A percentile compares a stretch with the other conserved stretches of the same genome.
phyloP scores from a whole-genome alignment of 2,113 vertebrate species.

The Ctenodactylus gundi region DNA sequence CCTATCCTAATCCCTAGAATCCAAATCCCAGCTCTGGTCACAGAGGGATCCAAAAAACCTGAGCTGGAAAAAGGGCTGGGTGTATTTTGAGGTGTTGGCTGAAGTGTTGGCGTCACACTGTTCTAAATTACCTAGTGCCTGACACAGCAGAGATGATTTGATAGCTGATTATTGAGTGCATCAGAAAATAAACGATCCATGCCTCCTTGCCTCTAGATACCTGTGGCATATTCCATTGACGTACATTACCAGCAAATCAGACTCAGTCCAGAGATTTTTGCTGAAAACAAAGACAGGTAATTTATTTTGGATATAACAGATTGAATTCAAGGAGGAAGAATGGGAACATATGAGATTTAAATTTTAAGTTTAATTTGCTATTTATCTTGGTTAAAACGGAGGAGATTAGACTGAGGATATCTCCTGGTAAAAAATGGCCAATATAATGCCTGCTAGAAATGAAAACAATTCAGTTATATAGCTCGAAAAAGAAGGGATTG shows the following conservation, averaged over 20 bases:
- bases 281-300: constrained; percentile 83
- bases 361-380: not conserved
- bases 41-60: not conserved
- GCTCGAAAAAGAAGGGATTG: not conserved
- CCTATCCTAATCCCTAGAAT: not conserved
- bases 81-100: not conserved
- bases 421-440: not conserved
- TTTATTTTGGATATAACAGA: not conserved
- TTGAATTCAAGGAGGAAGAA: not conserved
- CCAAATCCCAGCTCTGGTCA: not conserved
- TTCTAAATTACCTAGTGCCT: constrained; percentile 4
- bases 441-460: constrained; percentile 15
- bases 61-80: not conserved
- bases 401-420: not conserved
- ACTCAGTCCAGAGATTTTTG: constrained; percentile 77
- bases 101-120: not conserved
- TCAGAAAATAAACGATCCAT: not conserved
- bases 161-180: not conserved
- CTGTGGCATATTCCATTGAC: constrained; percentile 84
- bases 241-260: constrained; percentile 82
- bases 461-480: not conserved
- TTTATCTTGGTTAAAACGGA: constrained; percentile 33
- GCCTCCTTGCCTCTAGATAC: constrained; percentile 69
- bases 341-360: not conserved
- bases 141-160: not conserved